Evolutionary conservation across 1,140 invertebrate genomes (phyloP), one percentile per base, ranked within the genome.

Genomic region (Drosophila ambigua): DNA sequence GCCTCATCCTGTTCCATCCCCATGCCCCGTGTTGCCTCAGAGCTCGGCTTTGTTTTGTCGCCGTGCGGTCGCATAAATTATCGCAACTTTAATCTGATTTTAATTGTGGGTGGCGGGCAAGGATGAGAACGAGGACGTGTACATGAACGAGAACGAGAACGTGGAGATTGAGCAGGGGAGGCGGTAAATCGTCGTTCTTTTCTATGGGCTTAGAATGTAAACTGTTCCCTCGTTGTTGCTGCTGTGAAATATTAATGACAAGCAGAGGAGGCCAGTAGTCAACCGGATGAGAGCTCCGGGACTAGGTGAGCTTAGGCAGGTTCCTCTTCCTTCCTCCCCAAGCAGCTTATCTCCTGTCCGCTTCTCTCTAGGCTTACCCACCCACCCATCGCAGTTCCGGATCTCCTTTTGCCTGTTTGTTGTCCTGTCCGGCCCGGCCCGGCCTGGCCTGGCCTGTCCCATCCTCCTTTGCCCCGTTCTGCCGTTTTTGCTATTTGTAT

Each of bases 11-110:
- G 50, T 20, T 16, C 7, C 35, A 58, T 43, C 51, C 35, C 5
- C 23, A 55, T 39, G 48, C 43, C 24, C 23, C 49, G 20, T 64
- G 72, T 57, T 73, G 68, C 23, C 51, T 55, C 28, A 50, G 52
- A 72, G 72, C 63, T 73, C 59, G 67, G 71, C 75, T 83, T 87
- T 88, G 83, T 83, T 88, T 77, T 87, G 83, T 79, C 83, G 77
- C 71, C 83, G 83, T 87, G 83, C 84, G 83, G 83, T 83, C 67
- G 83, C 83, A 87, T 87, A 87, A 87, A 87, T 87, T 87, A 87
- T 83, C 83, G 79, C 67, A 83, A 88, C 83, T 87, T 87, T 87
- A 87, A 87, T 87, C 83, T 88, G 83, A 87, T 87, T 87, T 87
- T 87, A 87, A 87, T 87, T 88, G 83, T 77, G 79, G 81, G 65